Conservation (phyloP, 37 sponge, comb jelly and placozoan species). For the Aphrocallistes beatrix region DNA sequence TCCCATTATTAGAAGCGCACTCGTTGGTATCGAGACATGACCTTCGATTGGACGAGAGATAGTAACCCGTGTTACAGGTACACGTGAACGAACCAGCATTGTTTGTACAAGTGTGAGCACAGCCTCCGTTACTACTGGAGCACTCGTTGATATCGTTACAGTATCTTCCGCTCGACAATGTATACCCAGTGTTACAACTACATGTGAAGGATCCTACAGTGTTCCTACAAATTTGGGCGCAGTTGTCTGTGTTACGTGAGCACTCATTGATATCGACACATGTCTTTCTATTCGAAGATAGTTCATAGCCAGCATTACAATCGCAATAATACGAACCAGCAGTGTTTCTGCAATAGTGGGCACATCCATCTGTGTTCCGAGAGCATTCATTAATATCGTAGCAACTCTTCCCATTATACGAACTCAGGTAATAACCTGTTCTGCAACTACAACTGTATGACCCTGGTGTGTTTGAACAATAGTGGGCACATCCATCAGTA, state of each 20-base stretch:
- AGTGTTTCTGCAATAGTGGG: not conserved
- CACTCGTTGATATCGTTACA: constrained; percentile 25
- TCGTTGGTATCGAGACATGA: constrained; percentile 2
- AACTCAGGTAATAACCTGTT: constrained; percentile 3
- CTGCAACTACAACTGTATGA: constrained; percentile 1
- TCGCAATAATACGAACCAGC: not conserved
- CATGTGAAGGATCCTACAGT: not conserved
- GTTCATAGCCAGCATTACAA: not conserved
- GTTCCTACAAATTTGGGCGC: not conserved
- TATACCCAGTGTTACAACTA: not conserved
- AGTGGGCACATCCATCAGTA: not conserved
- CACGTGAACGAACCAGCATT: not conserved
- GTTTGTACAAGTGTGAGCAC: not conserved
- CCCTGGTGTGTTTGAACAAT: not conserved
- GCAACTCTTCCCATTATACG: not conserved
- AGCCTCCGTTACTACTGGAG: not conserved
- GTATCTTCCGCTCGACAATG: constrained; percentile 4
- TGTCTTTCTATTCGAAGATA: not conserved
- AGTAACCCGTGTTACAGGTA: not conserved
- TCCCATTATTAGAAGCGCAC: constrained; percentile 12
- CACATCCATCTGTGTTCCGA: not conserved
- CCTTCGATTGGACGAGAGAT: not conserved
- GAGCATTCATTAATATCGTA: constrained; percentile 5
- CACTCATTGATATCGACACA: not conserved
- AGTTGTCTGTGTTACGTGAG: not conserved